Conservation (phyloP, 2,797 vertebrate genomes). For the Phalanger gymnotis region DNA sequence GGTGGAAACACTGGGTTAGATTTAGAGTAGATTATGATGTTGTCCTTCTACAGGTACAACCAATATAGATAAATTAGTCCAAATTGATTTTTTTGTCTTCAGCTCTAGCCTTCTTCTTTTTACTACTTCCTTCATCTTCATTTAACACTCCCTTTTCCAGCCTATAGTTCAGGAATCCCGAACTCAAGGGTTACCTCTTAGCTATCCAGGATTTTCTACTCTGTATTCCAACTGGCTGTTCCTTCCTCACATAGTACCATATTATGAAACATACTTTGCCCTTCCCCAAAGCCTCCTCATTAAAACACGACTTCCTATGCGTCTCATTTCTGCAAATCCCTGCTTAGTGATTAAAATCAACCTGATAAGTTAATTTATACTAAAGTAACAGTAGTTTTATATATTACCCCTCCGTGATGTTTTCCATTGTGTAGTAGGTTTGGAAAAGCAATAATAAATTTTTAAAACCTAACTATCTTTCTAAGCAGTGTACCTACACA, state of each 20-base stretch:
- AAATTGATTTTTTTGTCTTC: neutral
- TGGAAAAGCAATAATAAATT: neutral
- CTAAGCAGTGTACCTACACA: neutral
- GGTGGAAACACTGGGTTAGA: neutral
- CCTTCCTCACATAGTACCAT: no score
- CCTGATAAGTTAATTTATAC: neutral
- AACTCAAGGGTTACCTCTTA: neutral
- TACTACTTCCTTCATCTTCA: neutral
- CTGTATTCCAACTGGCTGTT: neutral
- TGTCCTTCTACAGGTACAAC: neutral
- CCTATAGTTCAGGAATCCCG: neutral
- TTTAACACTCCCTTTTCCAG: neutral
- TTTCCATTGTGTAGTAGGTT: neutral
- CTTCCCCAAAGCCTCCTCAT: neutral
- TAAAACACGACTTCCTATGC: neutral
- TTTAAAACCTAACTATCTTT: neutral
- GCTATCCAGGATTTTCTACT: neutral
- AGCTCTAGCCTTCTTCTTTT: neutral
- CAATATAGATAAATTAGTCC: neutral
- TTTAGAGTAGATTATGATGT: neutral
- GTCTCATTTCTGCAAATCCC: neutral
- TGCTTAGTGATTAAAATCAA: neutral
- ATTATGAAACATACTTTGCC: no score
- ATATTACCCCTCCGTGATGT: neutral
- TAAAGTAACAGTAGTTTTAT: neutral